phyloP scores from a whole-genome alignment of 2,888 invertebrate genomes.

The Platypus cylindrus region DNA sequence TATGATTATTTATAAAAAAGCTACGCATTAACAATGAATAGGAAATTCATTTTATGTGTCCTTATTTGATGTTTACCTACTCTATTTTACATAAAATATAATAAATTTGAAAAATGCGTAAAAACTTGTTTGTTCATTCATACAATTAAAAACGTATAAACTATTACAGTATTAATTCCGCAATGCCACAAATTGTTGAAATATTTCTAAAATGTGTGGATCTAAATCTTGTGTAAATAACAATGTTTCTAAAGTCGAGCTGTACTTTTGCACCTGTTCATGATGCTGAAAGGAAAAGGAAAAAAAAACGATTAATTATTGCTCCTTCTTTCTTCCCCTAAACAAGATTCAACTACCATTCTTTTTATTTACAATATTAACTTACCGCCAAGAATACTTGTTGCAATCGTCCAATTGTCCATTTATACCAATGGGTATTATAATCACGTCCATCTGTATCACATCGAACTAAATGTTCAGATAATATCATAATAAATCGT shows the following conservation, averaged over 20 bases:
- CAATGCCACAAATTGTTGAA: constrained; percentile 93
- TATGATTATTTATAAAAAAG: too few relatives aligned
- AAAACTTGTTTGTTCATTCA: not conserved
- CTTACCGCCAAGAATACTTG: constrained; percentile 88
- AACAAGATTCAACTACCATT: too few relatives aligned
- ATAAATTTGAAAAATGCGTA: too few relatives aligned
- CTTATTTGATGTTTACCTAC: too few relatives aligned
- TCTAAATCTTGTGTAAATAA: constrained; percentile 95
- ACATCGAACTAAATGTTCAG: constrained; percentile 86
- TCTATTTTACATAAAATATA: not conserved
- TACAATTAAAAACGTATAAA: constrained; percentile 3
- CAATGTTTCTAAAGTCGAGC: constrained; percentile 85
- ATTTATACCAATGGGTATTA: constrained; percentile 90
- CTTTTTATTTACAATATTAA: too few relatives aligned
- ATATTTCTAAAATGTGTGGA: constrained; percentile 89
- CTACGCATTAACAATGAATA: too few relatives aligned
- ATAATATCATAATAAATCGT: constrained; percentile 94
- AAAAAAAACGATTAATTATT: constrained; percentile 1
- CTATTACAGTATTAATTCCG: constrained; percentile 32
- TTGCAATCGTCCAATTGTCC: constrained; percentile 87
- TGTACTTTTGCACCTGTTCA: constrained; percentile 94
- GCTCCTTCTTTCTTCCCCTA: too few relatives aligned
- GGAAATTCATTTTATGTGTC: too few relatives aligned
- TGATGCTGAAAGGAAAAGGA: constrained; percentile 65
- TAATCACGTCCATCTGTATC: constrained; percentile 89